These are phyloP conservation scores for Steatocranus sp. DNA, from an alignment of 2,797 vertebrate species.

Conservation along the genomic window DNA sequence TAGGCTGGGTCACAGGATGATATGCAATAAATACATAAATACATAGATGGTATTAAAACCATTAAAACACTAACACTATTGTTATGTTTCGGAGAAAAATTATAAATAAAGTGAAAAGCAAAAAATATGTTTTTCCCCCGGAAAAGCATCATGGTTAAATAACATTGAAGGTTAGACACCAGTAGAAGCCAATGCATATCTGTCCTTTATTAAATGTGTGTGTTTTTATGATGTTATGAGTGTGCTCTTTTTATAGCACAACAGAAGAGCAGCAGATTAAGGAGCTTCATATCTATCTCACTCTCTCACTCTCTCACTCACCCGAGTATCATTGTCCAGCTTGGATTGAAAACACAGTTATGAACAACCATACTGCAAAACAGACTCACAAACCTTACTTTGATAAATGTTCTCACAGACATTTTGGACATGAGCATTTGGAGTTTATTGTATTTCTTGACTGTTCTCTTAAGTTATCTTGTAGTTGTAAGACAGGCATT, in stretches of 20 bases:
- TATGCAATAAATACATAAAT: background rate
- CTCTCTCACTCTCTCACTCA: too few species aligned
- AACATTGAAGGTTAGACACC: background rate
- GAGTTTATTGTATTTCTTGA: rapidly evolving
- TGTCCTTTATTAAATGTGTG: background rate
- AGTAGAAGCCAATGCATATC: background rate
- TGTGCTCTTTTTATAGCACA: background rate
- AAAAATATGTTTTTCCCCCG: rapidly evolving
- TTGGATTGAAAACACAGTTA: background rate
- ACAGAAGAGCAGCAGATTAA: background rate
- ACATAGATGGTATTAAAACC: background rate
- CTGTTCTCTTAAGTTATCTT: background rate
- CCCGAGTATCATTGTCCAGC: background rate
- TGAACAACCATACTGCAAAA: rapidly evolving
- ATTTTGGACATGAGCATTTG: background rate
- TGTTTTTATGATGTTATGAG: background rate
- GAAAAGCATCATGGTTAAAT: background rate
- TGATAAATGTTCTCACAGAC: background rate
- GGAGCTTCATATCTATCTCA: rapidly evolving
- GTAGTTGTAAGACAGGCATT: background rate
- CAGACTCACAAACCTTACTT: background rate
- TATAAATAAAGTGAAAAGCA: background rate
- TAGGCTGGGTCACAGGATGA: background rate
- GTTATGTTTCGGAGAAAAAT: rapidly evolving
- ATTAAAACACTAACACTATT: background rate